Evolutionary conservation across 92 coral and sea anemone genomes (phyloP).

Genomic region (Zoanthus sansibaricus): DNA sequence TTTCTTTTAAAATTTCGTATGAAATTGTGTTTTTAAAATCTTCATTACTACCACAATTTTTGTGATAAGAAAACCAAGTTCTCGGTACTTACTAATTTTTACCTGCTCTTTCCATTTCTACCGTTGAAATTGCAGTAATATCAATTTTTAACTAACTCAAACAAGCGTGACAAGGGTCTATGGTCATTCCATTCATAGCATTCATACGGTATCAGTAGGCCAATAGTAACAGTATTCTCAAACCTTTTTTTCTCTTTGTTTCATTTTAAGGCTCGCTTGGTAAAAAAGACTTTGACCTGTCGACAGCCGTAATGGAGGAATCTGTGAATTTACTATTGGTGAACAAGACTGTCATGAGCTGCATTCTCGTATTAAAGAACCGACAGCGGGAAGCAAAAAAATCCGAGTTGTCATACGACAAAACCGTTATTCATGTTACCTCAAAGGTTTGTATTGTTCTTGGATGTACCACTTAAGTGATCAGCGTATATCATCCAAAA

Average conservation of each 20-base stretch:
- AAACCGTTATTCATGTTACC: constrained; percentile 14
- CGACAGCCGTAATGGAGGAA: constrained; percentile 80
- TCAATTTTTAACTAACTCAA: too few relatives aligned
- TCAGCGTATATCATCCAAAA: too few relatives aligned
- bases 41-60: too few relatives aligned
- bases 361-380: constrained; percentile 83
- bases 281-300: constrained; percentile 53
- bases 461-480: too few relatives aligned
- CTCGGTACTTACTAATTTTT: too few relatives aligned
- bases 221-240: not conserved
- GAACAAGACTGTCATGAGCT: constrained; percentile 90
- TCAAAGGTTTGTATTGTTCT: constrained; percentile 3
- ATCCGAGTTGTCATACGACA: not conserved
- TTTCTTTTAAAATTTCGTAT: too few relatives aligned
- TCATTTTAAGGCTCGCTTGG: constrained; percentile 18
- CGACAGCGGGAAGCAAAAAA: constrained; percentile 41
- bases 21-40: too few relatives aligned
- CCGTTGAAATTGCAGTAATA: too few relatives aligned
- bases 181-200: too few relatives aligned
- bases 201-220: not conserved
- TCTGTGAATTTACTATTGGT: constrained; percentile 84
- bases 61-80: too few relatives aligned
- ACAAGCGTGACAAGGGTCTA: too few relatives aligned
- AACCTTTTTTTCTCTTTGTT: not conserved
- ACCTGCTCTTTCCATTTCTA: too few relatives aligned